Base-by-base conservation (phyloP, 2,113 vertebrate species). In the Thermophis baileyi region DNA sequence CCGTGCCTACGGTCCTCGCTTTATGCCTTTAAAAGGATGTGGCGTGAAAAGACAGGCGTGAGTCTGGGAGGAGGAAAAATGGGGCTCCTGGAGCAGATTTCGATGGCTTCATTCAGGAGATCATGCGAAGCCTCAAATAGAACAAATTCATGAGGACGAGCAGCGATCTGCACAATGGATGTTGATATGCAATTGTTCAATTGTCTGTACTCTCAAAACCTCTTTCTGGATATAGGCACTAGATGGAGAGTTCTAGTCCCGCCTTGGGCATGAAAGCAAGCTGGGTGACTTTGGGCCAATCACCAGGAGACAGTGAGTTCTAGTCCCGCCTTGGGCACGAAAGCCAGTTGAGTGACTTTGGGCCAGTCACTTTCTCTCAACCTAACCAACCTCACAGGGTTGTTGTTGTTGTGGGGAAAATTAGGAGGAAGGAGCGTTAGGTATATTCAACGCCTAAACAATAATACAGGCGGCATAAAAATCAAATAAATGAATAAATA, bases 1-100 rank as follows among this genome's bases (percentile, higher is more conserved):
- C 95, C 95, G 96, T 95, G 95, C 96, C 93, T 93, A 92, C 94
- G 91, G 93, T 96, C 92, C 94, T 94, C 91, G 93, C 57, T 93
- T 95, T 1, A 0, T 16, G 49, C 88, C 95, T 95, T 87, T 81
- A 94, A 94, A 53, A 49, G 46, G 87, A 81, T 1, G 6, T 3
- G 50, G 25, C 87, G 10, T 47, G 20, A 89, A 81, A 47, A 81
- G 57, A 24, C 4, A 89, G 30, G 27, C 6, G 20, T 40, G 6
- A 10, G 57, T 44, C 47, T 74, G 93, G 81, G 50, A 63, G 9
- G 57, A 46, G 49, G 53, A 44, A 88, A 35, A 0, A 44, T 87
- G 74, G 57, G 44, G 1, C 51, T 92, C 54, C 60, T 86, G 74
- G 24, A 3, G 54, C 3, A 91, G 25, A 93, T 25, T 20, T 16